Evolutionary conservation across 2,113 vertebrate genomes (phyloP).

Genomic region (Toxostoma redivivum): DNA sequence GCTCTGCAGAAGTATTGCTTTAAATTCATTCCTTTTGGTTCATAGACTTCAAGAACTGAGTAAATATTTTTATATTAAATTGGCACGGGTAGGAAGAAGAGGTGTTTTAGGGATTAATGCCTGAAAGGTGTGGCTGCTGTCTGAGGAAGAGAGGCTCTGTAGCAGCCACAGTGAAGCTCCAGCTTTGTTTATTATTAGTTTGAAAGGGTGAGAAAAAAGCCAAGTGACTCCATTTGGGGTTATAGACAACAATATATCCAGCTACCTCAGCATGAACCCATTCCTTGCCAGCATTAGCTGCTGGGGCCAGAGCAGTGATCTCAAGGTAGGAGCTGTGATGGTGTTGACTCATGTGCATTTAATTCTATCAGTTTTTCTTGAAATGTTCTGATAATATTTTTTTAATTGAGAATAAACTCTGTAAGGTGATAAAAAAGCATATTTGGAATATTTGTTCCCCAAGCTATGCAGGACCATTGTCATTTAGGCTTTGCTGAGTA

Average conservation of each 20-base stretch:
- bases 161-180: not conserved
- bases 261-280: not conserved
- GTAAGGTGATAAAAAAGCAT: not conserved
- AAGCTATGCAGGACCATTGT: not conserved
- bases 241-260: not conserved
- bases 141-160: not conserved
- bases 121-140: conserved; percentile 20
- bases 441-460: not conserved
- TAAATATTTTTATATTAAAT: conserved; percentile 70
- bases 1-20: conserved; percentile 45
- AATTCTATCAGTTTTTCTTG: not conserved
- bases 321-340: not conserved
- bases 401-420: not conserved
- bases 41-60: conserved; percentile 35
- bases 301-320: not conserved
- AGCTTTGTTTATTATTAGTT: not conserved
- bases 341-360: not conserved
- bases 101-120: conserved; percentile 15
- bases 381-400: not conserved
- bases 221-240: not conserved
- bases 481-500: not conserved
- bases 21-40: conserved; percentile 68
- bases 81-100: conserved; percentile 2
- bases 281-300: not conserved
- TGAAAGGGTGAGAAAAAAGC: not conserved